Evolutionary conservation across 2,797 vertebrate genomes (phyloP).

Genomic region (Alauda arvensis): DNA sequence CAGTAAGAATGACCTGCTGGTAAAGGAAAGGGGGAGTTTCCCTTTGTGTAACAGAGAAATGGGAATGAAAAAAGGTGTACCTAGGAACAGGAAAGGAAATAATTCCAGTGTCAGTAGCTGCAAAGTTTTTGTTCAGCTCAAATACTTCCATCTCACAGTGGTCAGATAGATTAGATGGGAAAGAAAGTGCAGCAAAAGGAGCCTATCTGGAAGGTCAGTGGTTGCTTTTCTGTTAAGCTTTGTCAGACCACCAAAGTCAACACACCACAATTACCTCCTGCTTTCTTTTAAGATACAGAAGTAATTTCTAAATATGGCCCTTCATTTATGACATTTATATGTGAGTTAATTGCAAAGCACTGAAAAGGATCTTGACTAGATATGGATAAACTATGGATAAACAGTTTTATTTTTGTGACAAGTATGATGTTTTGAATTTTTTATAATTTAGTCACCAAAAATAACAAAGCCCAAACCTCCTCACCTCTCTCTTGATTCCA

Average conservation of each 20-base stretch:
- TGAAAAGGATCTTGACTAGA: neutral
- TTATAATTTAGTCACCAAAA: neutral
- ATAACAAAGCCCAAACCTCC: fast-evolving
- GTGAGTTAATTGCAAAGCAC: neutral
- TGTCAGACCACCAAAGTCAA: neutral
- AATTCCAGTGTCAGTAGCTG: neutral
- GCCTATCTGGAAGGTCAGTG: neutral
- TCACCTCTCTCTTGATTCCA: neutral
- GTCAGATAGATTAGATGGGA: neutral
- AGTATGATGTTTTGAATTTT: neutral
- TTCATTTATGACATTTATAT: neutral
- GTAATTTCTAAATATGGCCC: neutral
- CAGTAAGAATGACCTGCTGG: neutral
- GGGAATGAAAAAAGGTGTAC: neutral
- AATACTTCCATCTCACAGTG: neutral
- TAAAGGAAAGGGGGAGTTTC: neutral
- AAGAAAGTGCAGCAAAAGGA: neutral
- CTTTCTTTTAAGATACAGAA: neutral
- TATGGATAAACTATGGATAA: neutral
- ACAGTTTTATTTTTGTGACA: neutral
- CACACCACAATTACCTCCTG: neutral
- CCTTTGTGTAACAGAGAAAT: neutral
- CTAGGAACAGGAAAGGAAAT: neutral
- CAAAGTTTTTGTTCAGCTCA: neutral
- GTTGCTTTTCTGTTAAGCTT: neutral